These are phyloP conservation scores for Serripes groenlandicus DNA, from an alignment of 2,888 invertebrate species.

Conservation along the genomic window DNA sequence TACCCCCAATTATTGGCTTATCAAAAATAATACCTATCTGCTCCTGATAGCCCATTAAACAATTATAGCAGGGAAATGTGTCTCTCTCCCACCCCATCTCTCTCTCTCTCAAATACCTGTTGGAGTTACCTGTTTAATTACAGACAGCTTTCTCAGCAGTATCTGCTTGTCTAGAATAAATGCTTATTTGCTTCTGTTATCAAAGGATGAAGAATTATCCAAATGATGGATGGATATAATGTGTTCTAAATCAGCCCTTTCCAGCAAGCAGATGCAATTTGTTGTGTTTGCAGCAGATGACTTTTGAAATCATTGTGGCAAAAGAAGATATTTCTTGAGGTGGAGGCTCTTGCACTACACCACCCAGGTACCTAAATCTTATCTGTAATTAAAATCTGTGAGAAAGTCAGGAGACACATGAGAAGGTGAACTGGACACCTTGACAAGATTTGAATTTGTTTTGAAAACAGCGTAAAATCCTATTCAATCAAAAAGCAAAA, in stretches of 20 bases:
- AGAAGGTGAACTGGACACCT: too few species aligned
- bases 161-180: neutral
- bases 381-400: too few species aligned
- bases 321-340: neutral
- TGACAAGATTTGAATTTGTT: too few species aligned
- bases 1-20: slow-evolving; percentile 28
- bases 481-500: too few species aligned
- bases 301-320: neutral
- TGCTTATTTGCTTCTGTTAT: neutral
- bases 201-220: neutral
- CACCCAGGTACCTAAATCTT: too few species aligned
- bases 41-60: slow-evolving; percentile 12
- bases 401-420: too few species aligned
- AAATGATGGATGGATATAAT: neutral
- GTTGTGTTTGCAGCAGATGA: neutral
- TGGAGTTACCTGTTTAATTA: slow-evolving; percentile 10
- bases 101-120: slow-evolving; percentile 18
- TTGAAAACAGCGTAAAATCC: too few species aligned
- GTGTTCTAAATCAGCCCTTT: neutral
- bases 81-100: neutral
- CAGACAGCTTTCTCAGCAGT: neutral
- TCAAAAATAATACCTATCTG: slow-evolving; percentile 21
- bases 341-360: too few species aligned
- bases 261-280: neutral
- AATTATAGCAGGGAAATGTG: neutral